These are phyloP conservation scores for Channa maculata DNA, from an alignment of 2,113 vertebrate species.

Conservation along the genomic window DNA sequence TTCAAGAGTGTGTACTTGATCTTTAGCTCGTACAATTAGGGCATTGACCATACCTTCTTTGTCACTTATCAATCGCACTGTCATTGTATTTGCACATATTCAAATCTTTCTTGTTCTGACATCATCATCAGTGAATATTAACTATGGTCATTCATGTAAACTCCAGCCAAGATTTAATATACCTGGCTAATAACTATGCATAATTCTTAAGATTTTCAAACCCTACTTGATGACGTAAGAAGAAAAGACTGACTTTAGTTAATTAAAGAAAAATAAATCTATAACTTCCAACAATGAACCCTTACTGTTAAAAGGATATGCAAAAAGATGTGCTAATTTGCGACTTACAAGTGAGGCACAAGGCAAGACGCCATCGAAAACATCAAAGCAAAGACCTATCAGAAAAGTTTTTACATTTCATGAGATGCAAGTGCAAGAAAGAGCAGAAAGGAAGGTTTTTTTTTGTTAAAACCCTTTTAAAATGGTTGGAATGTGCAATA, in stretches of 20 bases:
- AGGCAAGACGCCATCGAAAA: too few species aligned
- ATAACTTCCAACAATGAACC: background rate
- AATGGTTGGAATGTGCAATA: background rate
- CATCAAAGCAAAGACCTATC: too few species aligned
- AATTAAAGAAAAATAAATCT: conserved; percentile 2
- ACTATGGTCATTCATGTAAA: conserved; percentile 1
- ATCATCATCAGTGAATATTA: background rate
- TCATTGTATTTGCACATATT: background rate
- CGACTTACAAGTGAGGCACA: too few species aligned
- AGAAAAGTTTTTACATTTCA: too few species aligned
- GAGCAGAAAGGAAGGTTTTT: too few species aligned
- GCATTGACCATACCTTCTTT: conserved; percentile 3
- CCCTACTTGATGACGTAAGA: background rate
- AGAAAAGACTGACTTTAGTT: conserved; percentile 10
- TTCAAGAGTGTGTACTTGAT: background rate
- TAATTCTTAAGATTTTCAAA: background rate
- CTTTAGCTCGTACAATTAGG: conserved; percentile 4
- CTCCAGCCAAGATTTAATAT: background rate
- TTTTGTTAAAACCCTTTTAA: too few species aligned
- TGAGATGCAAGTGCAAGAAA: too few species aligned
- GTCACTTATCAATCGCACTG: background rate
- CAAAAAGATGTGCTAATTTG: conserved; percentile 22
- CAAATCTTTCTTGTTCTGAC: background rate
- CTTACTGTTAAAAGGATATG: background rate
- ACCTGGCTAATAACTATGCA: background rate